Percentiles rank a stretch among this genome's conserved stretches.
Conservation (phyloP, 2,797 vertebrate species). For the Pelobates cultripes region DNA sequence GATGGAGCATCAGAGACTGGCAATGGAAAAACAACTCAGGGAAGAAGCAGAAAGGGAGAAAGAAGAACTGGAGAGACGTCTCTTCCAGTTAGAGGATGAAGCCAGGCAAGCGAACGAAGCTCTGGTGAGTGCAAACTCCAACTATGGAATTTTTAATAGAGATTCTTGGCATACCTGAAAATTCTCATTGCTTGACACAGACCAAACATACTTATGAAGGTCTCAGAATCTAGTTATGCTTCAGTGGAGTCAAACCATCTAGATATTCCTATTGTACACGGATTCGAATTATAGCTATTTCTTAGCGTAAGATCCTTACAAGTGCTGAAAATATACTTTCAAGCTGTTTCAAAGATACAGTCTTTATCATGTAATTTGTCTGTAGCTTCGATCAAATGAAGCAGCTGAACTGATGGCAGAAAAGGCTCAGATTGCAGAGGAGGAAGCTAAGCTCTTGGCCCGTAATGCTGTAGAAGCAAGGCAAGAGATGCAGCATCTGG, state of each 20-base stretch:
- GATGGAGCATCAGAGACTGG: slow-evolving; percentile 90
- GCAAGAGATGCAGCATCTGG: slow-evolving; percentile 87
- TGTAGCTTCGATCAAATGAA: slow-evolving; percentile 87
- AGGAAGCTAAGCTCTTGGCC: slow-evolving; percentile 90
- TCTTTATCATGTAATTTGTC: too few species aligned
- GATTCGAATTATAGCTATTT: too few species aligned
- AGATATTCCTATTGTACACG: too few species aligned
- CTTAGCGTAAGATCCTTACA: too few species aligned
- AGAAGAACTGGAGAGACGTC: slow-evolving; percentile 87
- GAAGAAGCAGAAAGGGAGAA: slow-evolving; percentile 91
- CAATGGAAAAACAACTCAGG: slow-evolving; percentile 89
- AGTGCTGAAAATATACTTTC: too few species aligned
- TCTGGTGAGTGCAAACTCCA: slow-evolving; percentile 73
- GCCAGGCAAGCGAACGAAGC: slow-evolving; percentile 90
- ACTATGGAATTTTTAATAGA: not conserved
- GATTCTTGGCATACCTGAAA: not conserved
- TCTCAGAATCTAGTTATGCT: too few species aligned
- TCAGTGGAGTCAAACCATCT: too few species aligned
- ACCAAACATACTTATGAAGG: too few species aligned
- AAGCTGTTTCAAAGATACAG: too few species aligned
- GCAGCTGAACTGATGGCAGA: slow-evolving; percentile 90
- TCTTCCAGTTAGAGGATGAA: slow-evolving; percentile 92
- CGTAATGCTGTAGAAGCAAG: slow-evolving; percentile 93
- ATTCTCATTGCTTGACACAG: too few species aligned
- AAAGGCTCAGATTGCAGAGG: slow-evolving; percentile 93